Conservation (phyloP, 2,797 vertebrate species). For the Echeneis naucrates region DNA sequence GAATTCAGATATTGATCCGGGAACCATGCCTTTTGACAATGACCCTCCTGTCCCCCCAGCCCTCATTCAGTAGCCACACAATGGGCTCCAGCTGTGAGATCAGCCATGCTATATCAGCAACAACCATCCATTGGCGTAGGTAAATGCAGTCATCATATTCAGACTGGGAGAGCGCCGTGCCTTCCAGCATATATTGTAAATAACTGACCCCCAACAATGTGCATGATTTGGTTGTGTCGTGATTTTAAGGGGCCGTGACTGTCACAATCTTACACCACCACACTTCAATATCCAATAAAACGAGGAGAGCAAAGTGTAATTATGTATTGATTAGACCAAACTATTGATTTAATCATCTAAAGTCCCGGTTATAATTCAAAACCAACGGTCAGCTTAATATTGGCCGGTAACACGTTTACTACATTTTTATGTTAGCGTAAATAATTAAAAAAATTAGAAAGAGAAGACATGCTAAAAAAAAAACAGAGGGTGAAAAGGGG, state of each 20-base stretch:
- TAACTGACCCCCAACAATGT: constrained; percentile 3
- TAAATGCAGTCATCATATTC: constrained; percentile 50
- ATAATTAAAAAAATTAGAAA: too few species aligned
- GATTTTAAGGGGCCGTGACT: constrained; percentile 48
- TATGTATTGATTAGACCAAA: constrained; percentile 81
- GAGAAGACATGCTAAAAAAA: too few species aligned
- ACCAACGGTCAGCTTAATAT: constrained; percentile 47
- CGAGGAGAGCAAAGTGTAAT: constrained; percentile 67
- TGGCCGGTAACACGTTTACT: constrained; percentile 42
- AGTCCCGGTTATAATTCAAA: constrained; percentile 66
- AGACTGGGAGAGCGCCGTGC: constrained; percentile 16
- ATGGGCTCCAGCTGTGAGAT: constrained; percentile 81
- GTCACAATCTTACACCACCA: constrained; percentile 42
- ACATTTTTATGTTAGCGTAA: too few species aligned
- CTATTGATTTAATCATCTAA: constrained; percentile 78
- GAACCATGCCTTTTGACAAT: constrained; percentile 79
- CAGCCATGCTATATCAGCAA: constrained; percentile 67
- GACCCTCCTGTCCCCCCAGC: constrained; percentile 70
- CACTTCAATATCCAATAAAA: constrained; percentile 72
- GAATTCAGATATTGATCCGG: constrained; percentile 85
- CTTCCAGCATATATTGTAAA: constrained; percentile 1
- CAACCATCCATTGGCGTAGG: constrained; percentile 31
- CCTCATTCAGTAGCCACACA: constrained; percentile 76
- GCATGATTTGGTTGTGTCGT: constrained; percentile 14
- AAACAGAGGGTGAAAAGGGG: too few species aligned